Base-by-base conservation (phyloP, 1,140 invertebrate species). In the Teleogryllus occipitalis region DNA sequence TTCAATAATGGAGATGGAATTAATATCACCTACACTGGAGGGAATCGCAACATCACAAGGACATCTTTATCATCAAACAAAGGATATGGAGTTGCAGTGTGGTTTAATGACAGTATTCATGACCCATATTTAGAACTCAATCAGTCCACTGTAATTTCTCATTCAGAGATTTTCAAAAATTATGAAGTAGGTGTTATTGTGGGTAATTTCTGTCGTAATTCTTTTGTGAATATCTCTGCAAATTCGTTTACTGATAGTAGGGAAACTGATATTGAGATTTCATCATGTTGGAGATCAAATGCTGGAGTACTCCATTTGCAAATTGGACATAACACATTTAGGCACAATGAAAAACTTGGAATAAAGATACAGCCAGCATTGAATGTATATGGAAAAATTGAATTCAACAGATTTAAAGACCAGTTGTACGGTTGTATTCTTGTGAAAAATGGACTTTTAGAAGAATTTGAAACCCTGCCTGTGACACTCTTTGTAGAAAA, bases 1-100 rank as follows among this genome's bases (percentile, higher is more conserved):
- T 94, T 96, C 82, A 99, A 99, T 85, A 90, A 93, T 83, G 98
- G 97, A 27, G 97, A 98, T 82, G 94, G 95, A 6, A 88, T 96
- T 7, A 97, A 98, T 83, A 93, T 98, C 7, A 97, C 96, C 0
- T 95, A 96, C 80, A 93, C 94, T 2, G 97, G 97, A 1, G 97
- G 97, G 7, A 93, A 92, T 81, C 89, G 94, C 78, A 97, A 99
- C 83, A 89, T 99, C 65, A 97, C 97, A 14, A 88, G 91, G 83
- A 93, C 92, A 47, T 92, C 90, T 18, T 85, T 96, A 74, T 93
- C 89, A 81, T 97, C 91, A 0, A 98, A 98, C 85, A 88, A 89
- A 65, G 93, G 95, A 8, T 92, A 93, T 82, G 97, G 96, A n/a
- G 85, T 97, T 47, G 92, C 94, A 1, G 87, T 96, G 2, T 97